A percentile compares a stretch with the other conserved stretches of the same genome.
These are phyloP conservation scores for Leptodactylus fallax DNA, from an alignment of 2,797 vertebrate species.

Conservation along the genomic window DNA sequence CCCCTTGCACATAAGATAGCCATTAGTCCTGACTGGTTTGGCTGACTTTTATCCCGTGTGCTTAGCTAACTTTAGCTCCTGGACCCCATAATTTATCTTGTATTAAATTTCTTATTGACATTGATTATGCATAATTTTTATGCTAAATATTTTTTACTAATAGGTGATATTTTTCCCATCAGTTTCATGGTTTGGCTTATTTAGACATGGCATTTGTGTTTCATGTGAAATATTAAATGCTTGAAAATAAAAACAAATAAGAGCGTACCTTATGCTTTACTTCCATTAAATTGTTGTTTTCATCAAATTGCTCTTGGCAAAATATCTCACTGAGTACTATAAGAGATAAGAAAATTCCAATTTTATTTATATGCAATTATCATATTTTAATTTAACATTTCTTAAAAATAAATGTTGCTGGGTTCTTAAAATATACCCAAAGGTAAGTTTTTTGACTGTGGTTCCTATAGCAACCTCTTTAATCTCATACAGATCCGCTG, in stretches of 20 bases:
- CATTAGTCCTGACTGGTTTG: too few relatives aligned
- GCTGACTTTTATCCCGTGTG: too few relatives aligned
- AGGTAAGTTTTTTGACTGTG: not conserved
- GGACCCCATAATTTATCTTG: too few relatives aligned
- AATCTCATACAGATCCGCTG: not conserved
- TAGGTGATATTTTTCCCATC: not conserved
- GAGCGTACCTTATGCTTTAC: conserved; percentile 12
- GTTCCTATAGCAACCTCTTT: conserved; percentile 8
- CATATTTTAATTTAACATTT: conserved; percentile 19
- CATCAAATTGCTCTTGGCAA: not conserved
- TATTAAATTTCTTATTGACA: too few relatives aligned
- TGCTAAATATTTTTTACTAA: not conserved
- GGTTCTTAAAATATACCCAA: conserved; percentile 12
- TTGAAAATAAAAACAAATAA: conserved; percentile 6
- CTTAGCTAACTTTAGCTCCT: too few relatives aligned
- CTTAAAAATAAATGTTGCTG: not conserved
- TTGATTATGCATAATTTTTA: not conserved
- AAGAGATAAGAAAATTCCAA: not conserved
- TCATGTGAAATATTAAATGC: not conserved
- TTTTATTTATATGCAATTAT: conserved; percentile 20
- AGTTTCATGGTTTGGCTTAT: not conserved
- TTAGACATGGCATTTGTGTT: not conserved
- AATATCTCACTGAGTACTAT: not conserved
- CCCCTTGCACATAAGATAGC: too few relatives aligned
- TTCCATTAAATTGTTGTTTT: conserved; percentile 24